Evolutionary conservation across 1,140 invertebrate genomes (phyloP).

Genomic region (Procambarus clarkii): DNA sequence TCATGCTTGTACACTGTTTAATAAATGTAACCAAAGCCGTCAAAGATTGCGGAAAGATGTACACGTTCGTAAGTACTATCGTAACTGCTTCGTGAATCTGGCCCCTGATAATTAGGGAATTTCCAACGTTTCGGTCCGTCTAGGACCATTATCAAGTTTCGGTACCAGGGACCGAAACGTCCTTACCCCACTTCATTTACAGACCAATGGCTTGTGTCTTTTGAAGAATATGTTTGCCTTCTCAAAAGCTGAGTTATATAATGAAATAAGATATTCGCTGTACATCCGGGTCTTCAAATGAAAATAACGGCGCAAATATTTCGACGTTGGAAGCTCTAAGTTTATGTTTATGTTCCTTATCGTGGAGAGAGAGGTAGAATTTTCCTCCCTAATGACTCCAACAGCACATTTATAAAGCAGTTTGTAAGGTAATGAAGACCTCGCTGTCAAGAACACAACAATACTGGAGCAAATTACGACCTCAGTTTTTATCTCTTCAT

Average conservation of each 20-base stretch:
- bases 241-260: not conserved
- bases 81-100: too few species aligned
- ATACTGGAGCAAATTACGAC: not conserved
- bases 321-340: not conserved
- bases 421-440: slow-evolving; percentile 12
- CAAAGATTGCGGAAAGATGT: too few species aligned
- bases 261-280: not conserved
- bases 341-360: slow-evolving; percentile 13
- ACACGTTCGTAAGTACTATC: too few species aligned
- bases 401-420: slow-evolving; percentile 2
- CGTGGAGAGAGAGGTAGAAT: not conserved
- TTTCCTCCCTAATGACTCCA: slow-evolving; percentile 1
- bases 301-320: not conserved
- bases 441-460: not conserved
- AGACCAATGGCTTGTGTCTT: too few species aligned
- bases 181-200: too few species aligned
- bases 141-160: too few species aligned
- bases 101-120: too few species aligned
- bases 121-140: too few species aligned
- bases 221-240: too few species aligned
- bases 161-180: too few species aligned
- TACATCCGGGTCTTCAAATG: not conserved
- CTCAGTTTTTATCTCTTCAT: not conserved
- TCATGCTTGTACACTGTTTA: too few species aligned
- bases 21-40: too few species aligned